phyloP scores from a whole-genome alignment of 1,140 invertebrate species.

The Panagrolaimus sp. region DNA sequence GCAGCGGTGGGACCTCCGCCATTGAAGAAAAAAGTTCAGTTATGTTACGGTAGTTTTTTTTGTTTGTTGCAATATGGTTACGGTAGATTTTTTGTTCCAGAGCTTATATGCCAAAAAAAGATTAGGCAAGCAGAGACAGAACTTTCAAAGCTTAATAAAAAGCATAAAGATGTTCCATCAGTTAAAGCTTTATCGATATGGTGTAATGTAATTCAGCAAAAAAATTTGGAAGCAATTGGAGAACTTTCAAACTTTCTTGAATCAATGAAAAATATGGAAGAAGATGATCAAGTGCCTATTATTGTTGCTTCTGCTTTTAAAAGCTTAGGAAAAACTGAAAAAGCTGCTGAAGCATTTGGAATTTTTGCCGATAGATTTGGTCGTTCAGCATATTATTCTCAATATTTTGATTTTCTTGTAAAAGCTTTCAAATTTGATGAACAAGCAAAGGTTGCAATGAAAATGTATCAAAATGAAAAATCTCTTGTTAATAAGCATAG shows the following conservation, averaged over 20 bases:
- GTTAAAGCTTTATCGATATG: neutral
- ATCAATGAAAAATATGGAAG: neutral
- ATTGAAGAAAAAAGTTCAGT: neutral
- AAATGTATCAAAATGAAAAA: no score
- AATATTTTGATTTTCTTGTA: no score
- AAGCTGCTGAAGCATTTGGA: no score
- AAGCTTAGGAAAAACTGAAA: neutral
- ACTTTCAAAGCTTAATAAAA: neutral
- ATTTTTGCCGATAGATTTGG: no score
- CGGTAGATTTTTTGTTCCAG: neutral
- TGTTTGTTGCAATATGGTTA: no score
- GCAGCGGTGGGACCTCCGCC: slow-evolving; percentile 2
- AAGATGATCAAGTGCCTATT: neutral
- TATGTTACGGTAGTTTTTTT: neutral
- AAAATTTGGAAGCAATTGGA: neutral
- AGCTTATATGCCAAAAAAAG: neutral
- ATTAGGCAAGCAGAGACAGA: neutral
- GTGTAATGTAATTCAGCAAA: neutral
- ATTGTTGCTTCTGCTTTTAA: neutral
- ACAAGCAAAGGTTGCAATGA: no score
- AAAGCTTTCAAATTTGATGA: no score
- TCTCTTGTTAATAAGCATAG: no score
- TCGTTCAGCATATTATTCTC: no score
- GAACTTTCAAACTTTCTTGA: neutral
- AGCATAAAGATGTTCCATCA: neutral